phyloP scores from a whole-genome alignment of 1,140 invertebrate genomes.

The Zaprionus capensis region DNA sequence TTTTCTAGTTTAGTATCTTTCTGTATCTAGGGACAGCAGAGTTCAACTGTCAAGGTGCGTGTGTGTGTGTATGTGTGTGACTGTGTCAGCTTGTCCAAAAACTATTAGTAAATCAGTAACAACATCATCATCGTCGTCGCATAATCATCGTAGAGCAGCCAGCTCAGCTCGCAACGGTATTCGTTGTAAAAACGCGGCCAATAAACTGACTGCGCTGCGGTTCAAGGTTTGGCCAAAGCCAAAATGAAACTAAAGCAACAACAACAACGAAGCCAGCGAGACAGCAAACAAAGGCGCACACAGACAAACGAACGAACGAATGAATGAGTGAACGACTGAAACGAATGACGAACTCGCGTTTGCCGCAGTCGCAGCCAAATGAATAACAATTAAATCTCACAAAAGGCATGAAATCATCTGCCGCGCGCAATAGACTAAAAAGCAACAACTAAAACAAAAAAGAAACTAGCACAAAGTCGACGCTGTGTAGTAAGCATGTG shows the following conservation, averaged over 20 bases:
- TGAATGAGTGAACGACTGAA: slow-evolving; percentile 1
- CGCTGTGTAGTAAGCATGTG: slow-evolving; percentile 35
- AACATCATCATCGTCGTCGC: slow-evolving; percentile 31
- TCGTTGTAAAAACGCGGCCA: slow-evolving; percentile 84
- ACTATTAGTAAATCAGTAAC: slow-evolving; percentile 29
- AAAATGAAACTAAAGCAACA: slow-evolving; percentile 73
- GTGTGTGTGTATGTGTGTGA: background rate
- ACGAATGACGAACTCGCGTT: slow-evolving; percentile 51
- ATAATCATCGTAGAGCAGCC: slow-evolving; percentile 21
- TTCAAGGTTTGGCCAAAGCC: slow-evolving; percentile 83
- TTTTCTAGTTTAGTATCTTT: background rate
- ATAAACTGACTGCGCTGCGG: slow-evolving; percentile 81
- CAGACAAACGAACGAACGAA: background rate
- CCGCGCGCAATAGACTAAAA: slow-evolving; percentile 53
- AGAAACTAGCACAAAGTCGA: slow-evolving; percentile 44
- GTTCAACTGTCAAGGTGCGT: background rate
- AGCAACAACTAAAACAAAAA: slow-evolving; percentile 38
- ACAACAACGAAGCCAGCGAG: slow-evolving; percentile 27
- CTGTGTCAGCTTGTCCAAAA: slow-evolving; percentile 19
- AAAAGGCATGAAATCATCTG: slow-evolving; percentile 82
- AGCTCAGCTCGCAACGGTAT: slow-evolving; percentile 74
- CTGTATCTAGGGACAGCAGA: background rate
- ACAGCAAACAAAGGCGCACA: slow-evolving; percentile 32
- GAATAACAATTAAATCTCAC: slow-evolving; percentile 81
- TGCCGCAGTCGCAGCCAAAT: slow-evolving; percentile 42